A percentile compares a stretch with the other conserved stretches of the same genome.
Conservation (phyloP, 2,113 vertebrate species). For the Mormyrus iriodes region DNA sequence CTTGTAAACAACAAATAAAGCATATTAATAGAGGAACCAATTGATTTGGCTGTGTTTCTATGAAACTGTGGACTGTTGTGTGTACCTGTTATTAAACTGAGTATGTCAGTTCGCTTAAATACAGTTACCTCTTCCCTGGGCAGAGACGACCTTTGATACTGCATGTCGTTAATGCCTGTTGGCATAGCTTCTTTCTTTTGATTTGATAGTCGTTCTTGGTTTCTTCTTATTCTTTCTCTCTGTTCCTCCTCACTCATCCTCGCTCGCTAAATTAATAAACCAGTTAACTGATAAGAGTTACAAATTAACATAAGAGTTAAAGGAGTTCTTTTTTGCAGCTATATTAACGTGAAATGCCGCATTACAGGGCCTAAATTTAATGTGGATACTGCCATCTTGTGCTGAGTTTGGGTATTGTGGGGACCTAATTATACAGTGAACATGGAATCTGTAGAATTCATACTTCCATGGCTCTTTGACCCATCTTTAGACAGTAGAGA, state of each 20-base stretch:
- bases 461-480: background rate
- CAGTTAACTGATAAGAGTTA: background rate
- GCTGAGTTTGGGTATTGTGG: conserved; percentile 34
- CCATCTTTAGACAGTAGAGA: too few species aligned
- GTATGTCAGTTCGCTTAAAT: background rate
- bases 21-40: background rate
- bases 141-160: conserved; percentile 42
- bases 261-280: conserved; percentile 36
- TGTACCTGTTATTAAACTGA: background rate
- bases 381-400: conserved; percentile 21
- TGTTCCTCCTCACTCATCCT: conserved; percentile 60
- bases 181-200: conserved; percentile 44
- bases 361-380: background rate
- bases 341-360: background rate
- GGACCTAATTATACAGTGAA: conserved; percentile 51
- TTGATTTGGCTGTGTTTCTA: background rate
- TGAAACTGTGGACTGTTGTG: background rate
- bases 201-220: conserved; percentile 48
- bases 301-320: background rate
- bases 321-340: background rate
- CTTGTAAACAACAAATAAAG: background rate
- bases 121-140: conserved; percentile 44
- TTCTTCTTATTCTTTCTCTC: conserved; percentile 53
- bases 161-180: conserved; percentile 1
- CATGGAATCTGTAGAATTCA: conserved; percentile 43